Evolutionary conservation across 2,797 vertebrate genomes (phyloP), one percentile per base, ranked within the genome.

Genomic region (Sebastolobus alascanus): DNA sequence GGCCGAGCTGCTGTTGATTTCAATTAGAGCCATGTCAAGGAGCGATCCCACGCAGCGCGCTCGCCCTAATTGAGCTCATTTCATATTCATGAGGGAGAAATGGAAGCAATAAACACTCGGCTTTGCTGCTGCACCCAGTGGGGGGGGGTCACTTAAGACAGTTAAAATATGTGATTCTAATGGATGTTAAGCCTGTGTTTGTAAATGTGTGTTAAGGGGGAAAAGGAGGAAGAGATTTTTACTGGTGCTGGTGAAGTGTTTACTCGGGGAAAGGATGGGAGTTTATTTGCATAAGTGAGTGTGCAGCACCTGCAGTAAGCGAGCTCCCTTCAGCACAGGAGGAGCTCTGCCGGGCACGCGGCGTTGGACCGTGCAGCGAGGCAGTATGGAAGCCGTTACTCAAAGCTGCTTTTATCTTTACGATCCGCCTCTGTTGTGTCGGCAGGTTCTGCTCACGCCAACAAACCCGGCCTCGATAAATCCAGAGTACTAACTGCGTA

Each of bases 1-100:
- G 83, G 82, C 82, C 74, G 27, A 76, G 73, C 79, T 69, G 84
- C 85, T 90, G 89, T 84, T 94, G 73, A 70, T 90, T 92, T 93
- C 84, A 85, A 87, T 94, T 92, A 91, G 73, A 78, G 68, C 75
- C 74, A 29, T 63, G 83, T 88, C 55, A 67, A 77, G 80, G 61
- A 84, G 75, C 6, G 64, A 73, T 75, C 77, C 77, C 88, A 86
- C 37, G 35, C 79, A 59, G 68, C 8, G 31, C 8, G n/a, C 58
- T 70, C 6, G 6, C 22, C 58, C 69, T 77, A 43, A 85, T 85
- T 81, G 38, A 84, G 72, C 87, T 91, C 68, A 91, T 92, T 90
- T 88, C 67, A 87, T 92, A 90, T 90, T 89, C 71, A 92, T 91
- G 85, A 89, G 50, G 40, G 27, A 60, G 68, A 59, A 85, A 81